Evolutionary conservation across 2,797 vertebrate species (phyloP), one percentile per base, ranked within the genome.

Genomic region (Atherinosoma microstoma): DNA sequence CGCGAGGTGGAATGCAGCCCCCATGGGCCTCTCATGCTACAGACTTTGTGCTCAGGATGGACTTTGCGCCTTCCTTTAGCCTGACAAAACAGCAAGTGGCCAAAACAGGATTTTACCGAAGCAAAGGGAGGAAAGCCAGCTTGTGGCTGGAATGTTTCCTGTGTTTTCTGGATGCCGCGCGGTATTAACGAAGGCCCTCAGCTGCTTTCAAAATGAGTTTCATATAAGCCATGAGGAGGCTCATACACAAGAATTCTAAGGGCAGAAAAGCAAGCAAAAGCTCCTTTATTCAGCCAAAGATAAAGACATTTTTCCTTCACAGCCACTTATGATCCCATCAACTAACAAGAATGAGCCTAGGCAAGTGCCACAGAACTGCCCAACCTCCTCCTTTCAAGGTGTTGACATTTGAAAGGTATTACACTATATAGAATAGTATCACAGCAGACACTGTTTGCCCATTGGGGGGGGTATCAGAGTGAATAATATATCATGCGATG

Each of bases 1-100:
- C 49, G 13, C 68, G 80, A 85, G 80, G 63, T 78, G 87, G 92
- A 91, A 93, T 92, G 89, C 70, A 61, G 64, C 70, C 81, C 81
- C 73, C 75, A 51, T 6, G 54, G 60, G 69, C 59, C 84, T 79
- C 78, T 58, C 65, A 49, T 2, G 29, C 70, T 63, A 15, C 71
- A 58, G 62, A 61, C 29, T 78, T 30, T 71, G 54, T 58, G 64
- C 54, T 82, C 80, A 71, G 83, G 81, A 73, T 79, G 77, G 90
- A 90, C 86, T 91, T 84, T n/a, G 82, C 76, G 80, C 84, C 79
- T 87, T 90, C 60, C 70, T 68, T 70, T 22, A 9, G 63, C 61
- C 49, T 58, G 72, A 74, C 77, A 73, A 87, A 82, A 76, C 73
- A 85, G 42, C 64, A 35, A 67, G 56, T 12, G 49, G 67, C 75